Base-by-base conservation (phyloP, 2,113 vertebrate species). In the Brachyhypopomus gauderio region DNA sequence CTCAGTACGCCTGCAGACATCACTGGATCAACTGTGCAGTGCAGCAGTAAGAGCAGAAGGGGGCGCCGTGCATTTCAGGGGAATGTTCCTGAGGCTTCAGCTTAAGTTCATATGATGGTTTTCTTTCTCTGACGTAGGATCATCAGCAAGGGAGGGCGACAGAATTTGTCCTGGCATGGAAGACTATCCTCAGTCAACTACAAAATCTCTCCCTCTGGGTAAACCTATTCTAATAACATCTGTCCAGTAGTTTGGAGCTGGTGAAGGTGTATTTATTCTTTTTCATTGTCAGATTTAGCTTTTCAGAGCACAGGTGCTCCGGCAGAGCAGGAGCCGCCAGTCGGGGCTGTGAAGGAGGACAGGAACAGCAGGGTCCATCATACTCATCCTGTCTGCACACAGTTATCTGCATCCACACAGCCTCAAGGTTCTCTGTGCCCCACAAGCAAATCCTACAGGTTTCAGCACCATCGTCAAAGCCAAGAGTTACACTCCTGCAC, bases 101-200 rank as follows among this genome's bases (percentile, higher is more conserved):
- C 3, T 30, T 64, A 14, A 30, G 4, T 60, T 22, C 25, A 38
- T 66, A 48, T 17, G 4, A 59, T 66, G n/a, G 0, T 71, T 76
- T 52, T 52, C 45, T 52, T 52, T 60, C 17, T 62, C 27, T 82
- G 30, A 12, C 22, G 27, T 16, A 76, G 80, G 48, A 7, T 48
- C 7, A 0, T 71, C 56, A 48, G 36, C 41, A 5, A 41, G 14
- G 20, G 55, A 83, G 41, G 72, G 80, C 82, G 60, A 72, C 77
- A 74, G 72, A 84, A n/a, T 45, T 77, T 16, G 56, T 78, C 14
- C 83, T 77, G 55, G 59, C 11, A 79, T 72, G 30, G 63, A 79
- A 62, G 81, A 55, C 36, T 30, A 60, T 16, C 22, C 48, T 27
- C 67, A 58, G 11, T 1, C 25, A 30, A 45, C 25, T 52, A 62